These are phyloP conservation scores for Pelvicachromis taeniatus DNA, from an alignment of 2,113 vertebrate genomes.

Conservation along the genomic window DNA sequence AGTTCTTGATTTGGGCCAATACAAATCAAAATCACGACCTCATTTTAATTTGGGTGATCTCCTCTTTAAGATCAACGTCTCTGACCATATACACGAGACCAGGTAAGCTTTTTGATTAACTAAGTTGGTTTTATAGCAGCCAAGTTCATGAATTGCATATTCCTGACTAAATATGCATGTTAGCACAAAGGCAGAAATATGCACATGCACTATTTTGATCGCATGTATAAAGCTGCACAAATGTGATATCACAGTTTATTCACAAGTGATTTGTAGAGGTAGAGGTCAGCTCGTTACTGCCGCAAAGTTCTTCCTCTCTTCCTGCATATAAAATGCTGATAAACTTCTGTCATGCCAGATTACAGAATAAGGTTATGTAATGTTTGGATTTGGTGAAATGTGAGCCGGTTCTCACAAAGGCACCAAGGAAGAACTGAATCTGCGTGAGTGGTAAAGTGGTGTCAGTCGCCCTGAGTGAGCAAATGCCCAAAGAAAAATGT, in stretches of 20 bases:
- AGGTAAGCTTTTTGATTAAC: neutral
- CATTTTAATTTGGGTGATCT: too few relatives aligned
- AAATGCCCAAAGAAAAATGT: neutral
- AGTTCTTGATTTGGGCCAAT: too few relatives aligned
- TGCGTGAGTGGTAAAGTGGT: neutral
- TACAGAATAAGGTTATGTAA: neutral
- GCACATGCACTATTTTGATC: neutral
- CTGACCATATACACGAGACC: neutral
- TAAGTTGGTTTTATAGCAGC: rapidly evolving
- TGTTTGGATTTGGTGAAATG: neutral
- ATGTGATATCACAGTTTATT: too few relatives aligned
- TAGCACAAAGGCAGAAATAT: neutral
- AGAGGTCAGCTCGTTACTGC: too few relatives aligned
- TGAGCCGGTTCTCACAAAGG: neutral
- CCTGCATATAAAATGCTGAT: neutral
- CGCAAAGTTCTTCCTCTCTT: too few relatives aligned
- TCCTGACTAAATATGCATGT: neutral
- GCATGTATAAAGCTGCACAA: too few relatives aligned
- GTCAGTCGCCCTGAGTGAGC: neutral
- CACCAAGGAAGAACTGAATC: neutral
- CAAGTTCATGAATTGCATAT: neutral
- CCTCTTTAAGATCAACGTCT: neutral
- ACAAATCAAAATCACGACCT: too few relatives aligned
- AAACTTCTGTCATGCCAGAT: neutral
- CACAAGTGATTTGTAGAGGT: too few relatives aligned